These are phyloP conservation scores for Campylorhamphus procurvoides DNA, from an alignment of 2,113 vertebrate species.

Conservation along the genomic window DNA sequence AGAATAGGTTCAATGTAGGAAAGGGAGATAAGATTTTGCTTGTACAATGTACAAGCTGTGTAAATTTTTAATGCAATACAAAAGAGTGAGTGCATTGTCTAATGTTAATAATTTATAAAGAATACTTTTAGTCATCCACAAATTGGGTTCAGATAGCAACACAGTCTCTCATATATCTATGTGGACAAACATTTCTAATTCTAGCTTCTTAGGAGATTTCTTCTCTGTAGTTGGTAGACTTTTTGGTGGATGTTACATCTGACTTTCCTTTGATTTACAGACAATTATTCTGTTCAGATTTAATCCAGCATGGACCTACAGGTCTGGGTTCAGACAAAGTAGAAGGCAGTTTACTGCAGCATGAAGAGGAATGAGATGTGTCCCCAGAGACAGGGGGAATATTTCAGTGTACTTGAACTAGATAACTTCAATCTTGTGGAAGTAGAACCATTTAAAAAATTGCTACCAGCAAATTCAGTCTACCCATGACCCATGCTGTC, in stretches of 20 bases:
- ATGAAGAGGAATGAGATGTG: not conserved
- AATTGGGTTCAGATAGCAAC: not conserved
- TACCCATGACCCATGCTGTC: not conserved
- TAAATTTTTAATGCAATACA: slow-evolving; percentile 37
- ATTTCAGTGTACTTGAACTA: not conserved
- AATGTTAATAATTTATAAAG: slow-evolving; percentile 6
- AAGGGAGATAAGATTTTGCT: not conserved
- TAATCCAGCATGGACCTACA: not conserved
- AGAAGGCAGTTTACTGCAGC: not conserved
- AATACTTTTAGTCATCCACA: not conserved
- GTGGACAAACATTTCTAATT: not conserved
- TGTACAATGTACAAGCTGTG: not conserved
- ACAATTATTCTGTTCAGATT: not conserved
- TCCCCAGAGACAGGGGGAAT: not conserved
- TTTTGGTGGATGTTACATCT: not conserved
- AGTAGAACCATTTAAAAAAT: not conserved
- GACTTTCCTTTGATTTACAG: not conserved
- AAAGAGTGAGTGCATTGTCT: not conserved
- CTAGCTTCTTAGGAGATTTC: not conserved
- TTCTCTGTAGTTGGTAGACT: not conserved
- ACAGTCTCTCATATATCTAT: not conserved
- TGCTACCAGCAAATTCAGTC: not conserved
- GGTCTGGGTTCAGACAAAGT: not conserved
- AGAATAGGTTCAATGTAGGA: not conserved
- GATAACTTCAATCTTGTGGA: not conserved